Percentiles rank a stretch among this genome's conserved stretches.
Conservation (phyloP, 2,113 vertebrate species). For the Coptodon bakossiorum region DNA sequence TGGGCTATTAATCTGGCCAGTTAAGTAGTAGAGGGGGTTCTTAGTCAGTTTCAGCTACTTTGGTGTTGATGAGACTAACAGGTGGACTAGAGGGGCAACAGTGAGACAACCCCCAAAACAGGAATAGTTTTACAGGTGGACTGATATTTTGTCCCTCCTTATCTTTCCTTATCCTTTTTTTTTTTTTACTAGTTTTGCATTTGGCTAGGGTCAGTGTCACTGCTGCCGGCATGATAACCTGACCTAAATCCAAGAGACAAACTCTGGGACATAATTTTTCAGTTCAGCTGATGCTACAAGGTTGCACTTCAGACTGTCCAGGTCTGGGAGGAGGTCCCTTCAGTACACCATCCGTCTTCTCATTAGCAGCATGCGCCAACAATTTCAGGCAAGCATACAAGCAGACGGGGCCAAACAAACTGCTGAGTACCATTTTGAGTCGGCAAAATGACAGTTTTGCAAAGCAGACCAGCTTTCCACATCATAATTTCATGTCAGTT, state of each 20-base stretch:
- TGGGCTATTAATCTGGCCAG: neutral
- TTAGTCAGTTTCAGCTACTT: neutral
- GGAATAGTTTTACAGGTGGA: neutral
- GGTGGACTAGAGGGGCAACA: neutral
- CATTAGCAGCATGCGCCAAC: neutral
- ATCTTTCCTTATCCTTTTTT: no score
- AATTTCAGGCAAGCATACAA: neutral
- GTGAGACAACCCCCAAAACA: neutral
- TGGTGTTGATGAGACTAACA: neutral
- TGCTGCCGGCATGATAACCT: neutral
- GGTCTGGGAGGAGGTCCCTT: neutral
- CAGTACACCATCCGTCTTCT: neutral
- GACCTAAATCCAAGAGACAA: neutral
- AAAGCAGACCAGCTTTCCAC: neutral
- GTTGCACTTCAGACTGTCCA: neutral
- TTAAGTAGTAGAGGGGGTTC: neutral
- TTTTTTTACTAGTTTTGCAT: neutral
- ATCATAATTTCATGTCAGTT: neutral
- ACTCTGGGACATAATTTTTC: neutral
- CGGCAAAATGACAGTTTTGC: neutral
- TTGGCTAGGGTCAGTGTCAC: neutral
- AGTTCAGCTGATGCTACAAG: neutral
- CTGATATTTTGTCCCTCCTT: neutral
- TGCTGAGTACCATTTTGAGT: neutral
- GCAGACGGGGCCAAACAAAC: neutral